Conservation (phyloP, 2,888 invertebrate genomes). For the Melipona beecheii region DNA sequence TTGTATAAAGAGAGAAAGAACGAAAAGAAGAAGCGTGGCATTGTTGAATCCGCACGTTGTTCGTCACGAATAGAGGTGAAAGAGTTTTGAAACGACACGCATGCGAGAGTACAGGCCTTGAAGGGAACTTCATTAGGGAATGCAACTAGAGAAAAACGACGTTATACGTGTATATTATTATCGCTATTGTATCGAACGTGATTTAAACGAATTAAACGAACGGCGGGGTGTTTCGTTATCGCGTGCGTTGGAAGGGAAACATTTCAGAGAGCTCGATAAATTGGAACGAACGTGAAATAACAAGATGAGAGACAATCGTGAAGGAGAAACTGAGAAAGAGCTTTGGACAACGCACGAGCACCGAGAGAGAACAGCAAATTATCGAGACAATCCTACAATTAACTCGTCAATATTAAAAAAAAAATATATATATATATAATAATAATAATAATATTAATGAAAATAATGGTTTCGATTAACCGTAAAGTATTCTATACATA, state of each 20-base stretch:
- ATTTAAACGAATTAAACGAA: slow-evolving; percentile 17
- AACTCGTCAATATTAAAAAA: slow-evolving; percentile 68
- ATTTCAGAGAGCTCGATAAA: not conserved
- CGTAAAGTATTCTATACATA: slow-evolving; percentile 48
- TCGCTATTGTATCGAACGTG: slow-evolving; percentile 13
- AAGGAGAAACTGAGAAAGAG: not conserved
- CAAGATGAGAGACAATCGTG: not conserved
- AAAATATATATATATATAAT: slow-evolving; percentile 26
- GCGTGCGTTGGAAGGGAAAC: slow-evolving; percentile 31
- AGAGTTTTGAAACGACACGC: slow-evolving; percentile 40
- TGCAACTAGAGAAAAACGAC: slow-evolving; percentile 27
- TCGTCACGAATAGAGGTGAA: slow-evolving; percentile 42
- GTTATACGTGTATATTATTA: slow-evolving; percentile 24
- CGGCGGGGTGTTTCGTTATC: slow-evolving; percentile 5
- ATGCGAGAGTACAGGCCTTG: slow-evolving; percentile 39
- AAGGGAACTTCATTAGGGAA: slow-evolving; percentile 25
- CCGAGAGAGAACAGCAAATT: slow-evolving; percentile 50
- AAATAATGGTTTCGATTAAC: slow-evolving; percentile 60
- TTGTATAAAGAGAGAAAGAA: not conserved
- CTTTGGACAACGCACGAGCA: slow-evolving; percentile 40
- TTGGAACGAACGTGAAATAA: not conserved
- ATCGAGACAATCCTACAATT: slow-evolving; percentile 70
- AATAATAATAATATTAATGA: slow-evolving; percentile 16
- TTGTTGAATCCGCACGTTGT: slow-evolving; percentile 49
- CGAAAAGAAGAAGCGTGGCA: not conserved